Evolutionary conservation across 2,113 vertebrate genomes (phyloP), one percentile per base, ranked within the genome.

Genomic region (Forbesichthys papilliferus): DNA sequence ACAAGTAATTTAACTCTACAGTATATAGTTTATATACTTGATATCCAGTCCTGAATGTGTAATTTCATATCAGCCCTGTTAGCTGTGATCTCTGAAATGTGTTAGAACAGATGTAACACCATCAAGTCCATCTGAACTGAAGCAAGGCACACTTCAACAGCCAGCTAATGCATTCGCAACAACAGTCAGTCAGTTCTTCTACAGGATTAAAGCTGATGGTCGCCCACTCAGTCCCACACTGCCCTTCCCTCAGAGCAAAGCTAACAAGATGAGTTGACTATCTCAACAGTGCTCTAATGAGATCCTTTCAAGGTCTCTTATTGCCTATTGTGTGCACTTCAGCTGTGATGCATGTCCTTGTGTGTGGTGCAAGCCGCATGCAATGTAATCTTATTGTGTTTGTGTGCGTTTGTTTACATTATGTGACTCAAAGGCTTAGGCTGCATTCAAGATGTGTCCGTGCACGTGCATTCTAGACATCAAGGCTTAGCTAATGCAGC

Each of bases 321-420:
- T 42, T 46, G 48, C 48, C n/a, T 27, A 67, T 14, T 73, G 27
- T 53, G 52, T 80, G 46, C 61, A 51, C 53, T 48, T 60, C 57
- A 66, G 53, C 0, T 11, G 7, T 42, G 5, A 61, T 48, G 60
- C 52, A 12, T 52, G 68, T 10, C 14, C 27, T 49, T 8, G 3
- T 7, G 62, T 65, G 52, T 48, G 20, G 18, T 10, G 27, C 2
- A 42, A 11, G 8, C 51, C 11, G 8, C 3, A 13, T 71, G 10
- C 9, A 11, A 55, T 16, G n/a, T 55, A 67, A 14, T 3, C 53
- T n/a, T 55, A 6, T 16, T 54, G 1, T 56, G 20, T 48, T 16
- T 54, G 1, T 56, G 20, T 48, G 59, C 65, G 3, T 62, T 10
- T 10, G 54, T 55, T 18, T 55, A 55, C 48, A 3, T 48, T 47